Conservation (phyloP, 2,888 invertebrate genomes). For the Leucozona laternaria region DNA sequence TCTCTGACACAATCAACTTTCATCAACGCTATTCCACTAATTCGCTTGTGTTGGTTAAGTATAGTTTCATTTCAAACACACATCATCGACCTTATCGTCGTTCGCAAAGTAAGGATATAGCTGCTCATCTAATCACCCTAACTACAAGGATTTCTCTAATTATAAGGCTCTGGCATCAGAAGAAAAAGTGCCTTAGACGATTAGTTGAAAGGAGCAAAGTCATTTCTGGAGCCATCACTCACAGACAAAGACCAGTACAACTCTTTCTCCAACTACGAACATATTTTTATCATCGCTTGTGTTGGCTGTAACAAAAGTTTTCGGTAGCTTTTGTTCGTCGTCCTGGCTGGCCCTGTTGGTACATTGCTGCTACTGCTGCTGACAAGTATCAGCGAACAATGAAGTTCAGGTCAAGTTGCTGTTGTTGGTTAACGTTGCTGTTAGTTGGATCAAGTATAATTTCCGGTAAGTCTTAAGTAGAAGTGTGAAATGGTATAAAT, state of each 20-base stretch:
- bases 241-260: conserved; percentile 37
- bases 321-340: conserved; percentile 31
- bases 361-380: conserved; percentile 56
- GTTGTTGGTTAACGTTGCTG: conserved; percentile 80
- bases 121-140: conserved; percentile 5
- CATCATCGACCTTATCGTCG: conserved; percentile 49
- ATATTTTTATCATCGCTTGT: conserved; percentile 27
- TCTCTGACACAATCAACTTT: conserved; percentile 25
- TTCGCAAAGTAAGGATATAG: conserved; percentile 21
- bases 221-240: conserved; percentile 64
- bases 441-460: conserved; percentile 80
- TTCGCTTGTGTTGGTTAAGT: conserved; percentile 39
- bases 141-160: conserved; percentile 49
- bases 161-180: conserved; percentile 29
- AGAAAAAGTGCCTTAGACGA: conserved; percentile 36
- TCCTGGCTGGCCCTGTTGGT: conserved; percentile 30
- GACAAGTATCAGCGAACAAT: conserved; percentile 77
- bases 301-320: conserved; percentile 63
- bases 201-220: conserved; percentile 45
- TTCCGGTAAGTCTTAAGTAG: conserved; percentile 78
- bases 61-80: conserved; percentile 49
- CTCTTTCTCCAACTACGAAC: neutral
- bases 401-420: conserved; percentile 78
- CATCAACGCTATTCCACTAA: conserved; percentile 41
- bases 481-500: conserved; percentile 28